Percentiles rank a stretch among this genome's conserved stretches.
Conservation (phyloP, 2,888 invertebrate genomes). For the Lathronympha strigana region DNA sequence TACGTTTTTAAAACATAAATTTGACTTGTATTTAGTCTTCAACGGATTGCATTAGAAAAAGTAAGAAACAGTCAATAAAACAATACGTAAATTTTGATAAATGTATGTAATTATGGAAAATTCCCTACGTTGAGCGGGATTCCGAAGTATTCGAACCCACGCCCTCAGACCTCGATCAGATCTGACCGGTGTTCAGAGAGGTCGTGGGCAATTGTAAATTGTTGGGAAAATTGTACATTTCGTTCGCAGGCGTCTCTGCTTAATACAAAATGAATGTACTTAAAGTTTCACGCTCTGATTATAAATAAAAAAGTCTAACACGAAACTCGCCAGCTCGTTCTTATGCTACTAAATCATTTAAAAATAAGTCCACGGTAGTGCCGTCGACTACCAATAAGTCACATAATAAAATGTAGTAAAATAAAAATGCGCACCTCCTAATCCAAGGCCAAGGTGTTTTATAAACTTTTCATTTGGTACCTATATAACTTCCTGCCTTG, state of each 20-base stretch:
- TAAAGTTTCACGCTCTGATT: conserved; percentile 20
- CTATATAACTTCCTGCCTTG: conserved; percentile 14
- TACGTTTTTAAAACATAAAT: not conserved
- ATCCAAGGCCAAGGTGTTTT: conserved; percentile 41
- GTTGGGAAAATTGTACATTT: too few species aligned
- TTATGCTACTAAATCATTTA: conserved; percentile 40
- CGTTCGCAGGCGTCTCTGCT: too few species aligned
- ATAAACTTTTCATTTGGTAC: conserved; percentile 20
- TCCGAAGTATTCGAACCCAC: too few species aligned
- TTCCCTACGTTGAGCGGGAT: too few species aligned
- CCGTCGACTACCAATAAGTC: conserved; percentile 36
- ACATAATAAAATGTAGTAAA: conserved; percentile 41
- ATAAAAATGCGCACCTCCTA: conserved; percentile 39
- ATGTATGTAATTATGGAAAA: too few species aligned
- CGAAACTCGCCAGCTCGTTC: conserved; percentile 26
- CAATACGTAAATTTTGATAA: too few species aligned
- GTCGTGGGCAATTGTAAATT: too few species aligned
- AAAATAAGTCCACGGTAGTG: conserved; percentile 39
- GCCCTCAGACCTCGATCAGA: too few species aligned
- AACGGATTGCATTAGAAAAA: not conserved
- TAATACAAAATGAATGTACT: too few species aligned
- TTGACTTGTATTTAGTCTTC: not conserved
- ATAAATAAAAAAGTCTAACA: conserved; percentile 33
- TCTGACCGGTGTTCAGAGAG: too few species aligned
- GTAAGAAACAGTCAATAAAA: too few species aligned